Evolutionary conservation across 2,888 invertebrate genomes (phyloP).

Genomic region (Netelia virgata): DNA sequence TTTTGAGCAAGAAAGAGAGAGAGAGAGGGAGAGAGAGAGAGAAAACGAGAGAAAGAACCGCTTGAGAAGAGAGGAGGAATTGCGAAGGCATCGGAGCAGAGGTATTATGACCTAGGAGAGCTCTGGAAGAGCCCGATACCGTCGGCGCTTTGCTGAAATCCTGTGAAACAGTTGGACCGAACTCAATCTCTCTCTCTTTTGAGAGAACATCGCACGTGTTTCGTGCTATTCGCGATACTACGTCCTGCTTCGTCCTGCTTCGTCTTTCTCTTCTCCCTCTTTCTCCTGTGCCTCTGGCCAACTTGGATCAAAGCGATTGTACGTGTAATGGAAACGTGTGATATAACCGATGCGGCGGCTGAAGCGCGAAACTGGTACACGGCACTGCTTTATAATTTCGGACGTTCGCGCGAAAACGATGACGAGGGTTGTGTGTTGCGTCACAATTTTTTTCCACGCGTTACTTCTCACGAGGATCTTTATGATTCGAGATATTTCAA

Average conservation of each 20-base stretch:
- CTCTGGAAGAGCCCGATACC: neutral
- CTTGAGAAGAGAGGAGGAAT: conserved; percentile 1
- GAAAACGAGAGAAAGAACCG: conserved; percentile 3
- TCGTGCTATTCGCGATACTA: neutral
- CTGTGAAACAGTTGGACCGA: conserved; percentile 9
- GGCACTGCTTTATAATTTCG: neutral
- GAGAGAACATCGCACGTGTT: neutral
- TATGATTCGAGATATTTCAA: no score
- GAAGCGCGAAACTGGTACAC: neutral
- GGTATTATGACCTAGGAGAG: neutral
- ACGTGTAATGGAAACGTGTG: conserved; percentile 36
- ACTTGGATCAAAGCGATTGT: conserved; percentile 17
- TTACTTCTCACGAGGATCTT: no score
- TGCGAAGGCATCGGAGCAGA: neutral
- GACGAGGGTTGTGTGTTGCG: no score
- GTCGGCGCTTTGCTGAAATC: neutral
- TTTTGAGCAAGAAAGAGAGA: conserved; percentile 13
- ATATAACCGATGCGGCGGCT: neutral
- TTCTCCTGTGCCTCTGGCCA: neutral
- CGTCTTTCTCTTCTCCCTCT: neutral
- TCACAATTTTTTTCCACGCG: no score
- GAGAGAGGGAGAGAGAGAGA: neutral
- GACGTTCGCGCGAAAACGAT: neutral
- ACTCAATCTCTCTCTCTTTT: conserved; percentile 25
- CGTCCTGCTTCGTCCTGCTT: neutral